Base-by-base conservation (phyloP, 2,113 vertebrate genomes). In the Oncorhynchus gorbuscha region DNA sequence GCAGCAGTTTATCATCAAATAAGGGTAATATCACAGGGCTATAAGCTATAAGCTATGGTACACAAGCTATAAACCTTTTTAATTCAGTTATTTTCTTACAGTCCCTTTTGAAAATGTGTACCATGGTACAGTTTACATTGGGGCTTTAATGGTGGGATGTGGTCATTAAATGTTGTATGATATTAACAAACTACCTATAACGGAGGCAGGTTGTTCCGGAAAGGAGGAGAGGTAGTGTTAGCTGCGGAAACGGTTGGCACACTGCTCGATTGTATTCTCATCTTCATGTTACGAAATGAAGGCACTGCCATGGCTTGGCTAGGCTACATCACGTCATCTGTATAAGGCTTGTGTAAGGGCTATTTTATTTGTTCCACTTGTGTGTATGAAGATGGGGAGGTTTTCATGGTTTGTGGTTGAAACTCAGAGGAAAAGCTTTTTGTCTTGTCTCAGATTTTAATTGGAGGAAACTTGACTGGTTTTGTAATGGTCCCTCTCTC, bases 401-500 rank as follows among this genome's bases (percentile, higher is more conserved):
- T 45, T 45, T 45, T 45, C 39, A 45, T 45, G 39, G 39, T 45
- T 45, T 45, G 70, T 72, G 49, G 4, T 18, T 70, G 68, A 14
- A 30, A 67, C 12, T 28, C 22, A 24, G 20, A 66, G 16, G 35
- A 20, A 45, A 48, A 20, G 68, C 32, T 11, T 48, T 70, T 70
- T 45, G 30, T 35, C 16, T 35, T 18, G 51, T 18, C 51, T 14
- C 39, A 32, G 28, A 69, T 69, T 69, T 68, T 7, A 18, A 28
- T 61, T 65, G 73, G 32, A 68, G 13, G 24, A 73, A 74, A 84
- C 82, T 81, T 16, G 77, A 85, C 74, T 76, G 78, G 59, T 82
- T 71, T 49, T 73, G 79, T 86, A 82, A 83, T 79, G 83, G 82
- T 81, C 75, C 74, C 79, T 55, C 16, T 45, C 39, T 45, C 39